A percentile compares a stretch with the other conserved stretches of the same genome.
phyloP scores from a whole-genome alignment of 2,888 invertebrate species.

The Chloroclysta siterata region DNA sequence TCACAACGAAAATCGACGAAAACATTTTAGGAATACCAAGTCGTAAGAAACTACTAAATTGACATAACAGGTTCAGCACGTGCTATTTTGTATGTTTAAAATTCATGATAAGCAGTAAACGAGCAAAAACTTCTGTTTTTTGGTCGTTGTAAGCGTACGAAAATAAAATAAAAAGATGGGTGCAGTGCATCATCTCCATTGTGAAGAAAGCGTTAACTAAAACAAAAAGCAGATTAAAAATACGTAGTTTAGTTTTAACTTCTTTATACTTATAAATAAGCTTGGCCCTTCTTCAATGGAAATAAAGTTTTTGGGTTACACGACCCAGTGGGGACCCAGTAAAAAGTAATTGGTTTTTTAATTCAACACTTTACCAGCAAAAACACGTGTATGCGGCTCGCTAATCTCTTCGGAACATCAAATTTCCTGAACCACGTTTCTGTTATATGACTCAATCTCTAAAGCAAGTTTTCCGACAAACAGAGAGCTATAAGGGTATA shows the following conservation, averaged over 20 bases:
- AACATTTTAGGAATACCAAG: slow-evolving; percentile 39
- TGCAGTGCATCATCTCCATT: neutral
- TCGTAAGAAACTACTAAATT: slow-evolving; percentile 16
- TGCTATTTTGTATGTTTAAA: slow-evolving; percentile 30
- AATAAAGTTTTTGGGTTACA: neutral
- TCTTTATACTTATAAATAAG: no score
- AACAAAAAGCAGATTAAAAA: neutral
- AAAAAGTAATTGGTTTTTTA: neutral
- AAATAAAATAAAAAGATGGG: slow-evolving; percentile 12
- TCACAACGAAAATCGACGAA: slow-evolving; percentile 56
- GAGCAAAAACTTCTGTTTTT: slow-evolving; percentile 16
- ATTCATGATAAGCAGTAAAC: slow-evolving; percentile 31
- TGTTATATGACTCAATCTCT: no score
- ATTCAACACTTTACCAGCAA: neutral
- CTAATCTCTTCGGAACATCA: neutral
- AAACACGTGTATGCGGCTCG: neutral
- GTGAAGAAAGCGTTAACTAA: neutral
- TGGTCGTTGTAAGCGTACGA: slow-evolving; percentile 19
- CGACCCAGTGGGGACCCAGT: neutral
- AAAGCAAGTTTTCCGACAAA: no score
- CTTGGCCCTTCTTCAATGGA: neutral
- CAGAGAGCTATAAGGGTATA: no score
- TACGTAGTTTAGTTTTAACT: no score
- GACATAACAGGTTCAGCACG: slow-evolving; percentile 35
- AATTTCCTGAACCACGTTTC: neutral